Evolutionary conservation across 2,888 invertebrate genomes (phyloP).

Genomic region (Boloria selene): DNA sequence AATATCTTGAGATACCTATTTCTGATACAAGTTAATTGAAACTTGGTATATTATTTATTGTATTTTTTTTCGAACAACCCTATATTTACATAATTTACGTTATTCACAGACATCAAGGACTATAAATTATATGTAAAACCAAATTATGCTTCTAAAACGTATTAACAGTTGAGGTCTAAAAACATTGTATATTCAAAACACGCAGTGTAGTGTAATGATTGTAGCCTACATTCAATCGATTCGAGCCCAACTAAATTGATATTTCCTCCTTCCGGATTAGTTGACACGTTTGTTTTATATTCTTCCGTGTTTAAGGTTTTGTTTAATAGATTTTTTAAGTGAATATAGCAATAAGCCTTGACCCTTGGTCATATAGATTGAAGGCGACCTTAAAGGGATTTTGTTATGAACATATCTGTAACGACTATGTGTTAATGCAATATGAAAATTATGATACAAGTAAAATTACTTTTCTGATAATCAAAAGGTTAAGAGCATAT

Average conservation of each 20-base stretch:
- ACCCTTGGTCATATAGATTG: constrained; percentile 58
- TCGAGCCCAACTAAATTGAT: constrained; percentile 37
- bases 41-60: too few species aligned
- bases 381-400: constrained; percentile 45
- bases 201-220: background rate
- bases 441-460: constrained; percentile 26
- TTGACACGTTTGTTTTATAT: constrained; percentile 50
- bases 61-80: too few species aligned
- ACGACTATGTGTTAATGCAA: constrained; percentile 25
- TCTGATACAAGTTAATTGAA: too few species aligned
- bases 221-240: constrained; percentile 31
- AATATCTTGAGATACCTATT: too few species aligned
- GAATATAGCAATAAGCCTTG: constrained; percentile 26
- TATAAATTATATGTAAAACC: too few species aligned
- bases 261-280: constrained; percentile 59
- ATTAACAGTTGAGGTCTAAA: background rate
- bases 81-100: too few species aligned
- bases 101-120: too few species aligned
- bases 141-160: constrained; percentile 24
- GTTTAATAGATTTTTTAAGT: constrained; percentile 19
- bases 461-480: constrained; percentile 25
- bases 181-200: constrained; percentile 1
- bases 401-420: constrained; percentile 53
- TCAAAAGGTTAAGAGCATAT: constrained; percentile 14
- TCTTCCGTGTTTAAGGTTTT: constrained; percentile 48